Evolutionary conservation across 2,113 vertebrate species (phyloP).

Genomic region (Ptilorrhoa leucosticta): DNA sequence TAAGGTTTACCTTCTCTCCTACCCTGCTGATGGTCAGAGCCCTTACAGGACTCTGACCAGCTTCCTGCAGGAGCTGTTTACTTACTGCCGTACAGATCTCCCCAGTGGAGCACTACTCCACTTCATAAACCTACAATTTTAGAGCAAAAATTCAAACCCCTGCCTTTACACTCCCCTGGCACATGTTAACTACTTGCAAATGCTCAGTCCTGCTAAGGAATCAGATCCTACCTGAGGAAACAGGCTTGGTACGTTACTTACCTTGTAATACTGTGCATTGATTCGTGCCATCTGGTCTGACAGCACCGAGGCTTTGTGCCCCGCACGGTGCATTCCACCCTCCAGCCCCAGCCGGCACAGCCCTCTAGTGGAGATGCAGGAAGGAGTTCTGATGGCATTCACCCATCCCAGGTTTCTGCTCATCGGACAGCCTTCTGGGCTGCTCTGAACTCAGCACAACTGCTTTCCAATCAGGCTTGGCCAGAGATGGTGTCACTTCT

Average conservation of each 20-base stretch:
- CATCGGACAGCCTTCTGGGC: not conserved
- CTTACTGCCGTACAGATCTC: not conserved
- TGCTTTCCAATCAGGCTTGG: not conserved
- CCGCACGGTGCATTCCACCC: rapidly evolving
- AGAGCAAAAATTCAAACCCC: not conserved
- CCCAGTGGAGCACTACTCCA: not conserved
- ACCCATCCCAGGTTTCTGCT: not conserved
- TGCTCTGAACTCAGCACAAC: not conserved
- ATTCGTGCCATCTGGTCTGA: not conserved
- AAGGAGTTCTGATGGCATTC: not conserved
- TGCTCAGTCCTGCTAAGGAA: not conserved
- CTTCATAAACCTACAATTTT: not conserved
- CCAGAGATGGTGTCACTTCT: not conserved
- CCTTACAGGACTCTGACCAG: not conserved
- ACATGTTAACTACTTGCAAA: not conserved
- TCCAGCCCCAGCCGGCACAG: not conserved
- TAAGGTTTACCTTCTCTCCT: not conserved
- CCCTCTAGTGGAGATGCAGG: constrained; percentile 6
- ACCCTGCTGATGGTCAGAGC: not conserved
- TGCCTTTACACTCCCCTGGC: not conserved
- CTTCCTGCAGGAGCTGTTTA: not conserved
- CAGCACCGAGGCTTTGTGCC: not conserved
- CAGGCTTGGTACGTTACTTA: not conserved
- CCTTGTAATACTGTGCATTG: not conserved
- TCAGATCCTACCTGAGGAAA: not conserved